Evolutionary conservation across 35 echinoderm and acorn worm species (phyloP).

Genomic region (Ophiothrix spiculata): DNA sequence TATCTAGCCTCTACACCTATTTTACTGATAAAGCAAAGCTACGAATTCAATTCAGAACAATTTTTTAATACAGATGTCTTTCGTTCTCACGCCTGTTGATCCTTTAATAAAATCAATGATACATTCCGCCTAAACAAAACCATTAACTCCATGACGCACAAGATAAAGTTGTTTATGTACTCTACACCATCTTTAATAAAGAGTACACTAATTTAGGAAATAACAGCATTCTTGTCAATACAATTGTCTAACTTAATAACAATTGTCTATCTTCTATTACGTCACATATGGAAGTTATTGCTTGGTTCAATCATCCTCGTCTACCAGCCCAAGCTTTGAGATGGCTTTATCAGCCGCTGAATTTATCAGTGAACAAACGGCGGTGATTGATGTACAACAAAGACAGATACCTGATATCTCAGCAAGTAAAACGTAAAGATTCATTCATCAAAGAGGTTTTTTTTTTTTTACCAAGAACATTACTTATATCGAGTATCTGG

Average conservation of each 20-base stretch:
- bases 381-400: neutral
- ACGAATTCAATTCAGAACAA: no score
- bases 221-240: neutral
- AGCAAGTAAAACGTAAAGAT: neutral
- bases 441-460: neutral
- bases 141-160: neutral
- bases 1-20: no score
- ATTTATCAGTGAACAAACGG: neutral
- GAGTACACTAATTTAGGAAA: neutral
- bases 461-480: neutral
- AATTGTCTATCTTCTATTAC: neutral
- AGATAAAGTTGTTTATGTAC: neutral
- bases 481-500: neutral
- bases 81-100: neutral
- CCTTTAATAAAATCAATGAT: neutral
- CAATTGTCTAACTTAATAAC: neutral
- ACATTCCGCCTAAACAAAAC: neutral
- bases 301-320: no score
- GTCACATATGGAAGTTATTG: neutral
- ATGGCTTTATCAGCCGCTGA: neutral
- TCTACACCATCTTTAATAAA: neutral
- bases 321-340: no score
- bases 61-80: no score
- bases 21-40: no score
- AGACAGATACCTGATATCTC: neutral